Evolutionary conservation across 2,888 invertebrate species (phyloP), one percentile per base, ranked within the genome.

Genomic region (Troides helena): DNA sequence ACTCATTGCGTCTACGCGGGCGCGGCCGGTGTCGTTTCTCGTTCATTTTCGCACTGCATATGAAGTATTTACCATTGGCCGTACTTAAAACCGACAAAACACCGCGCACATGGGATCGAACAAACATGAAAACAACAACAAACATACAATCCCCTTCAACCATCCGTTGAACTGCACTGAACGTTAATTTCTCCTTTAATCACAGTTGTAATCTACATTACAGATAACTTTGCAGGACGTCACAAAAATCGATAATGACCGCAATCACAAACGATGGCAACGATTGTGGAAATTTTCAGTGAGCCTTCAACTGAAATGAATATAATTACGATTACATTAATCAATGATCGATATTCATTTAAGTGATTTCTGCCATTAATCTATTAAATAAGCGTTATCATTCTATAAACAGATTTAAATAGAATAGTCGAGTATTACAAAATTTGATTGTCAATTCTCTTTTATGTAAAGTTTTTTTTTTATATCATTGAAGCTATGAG

Each of bases 1-100:
- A 79, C 71, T 88, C 90, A 82, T 90, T 88, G 69, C 88, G 87
- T 70, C 89, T 85, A 65, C 87, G 85, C 73, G 90, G 88, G 74
- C 89, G 85, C 75, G 87, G 84, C 77, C 89, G 84, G 71, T 79
- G 77, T 72, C 81, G 81, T 77, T 81, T 86, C 72, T 84, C 86
- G 77, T 82, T 88, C 90, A 92, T 91, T 74, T 73, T 84, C 80
- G 74, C 74, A 73, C 72, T 68, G 72, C 76, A 76, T 71, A 72
- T 71, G 73, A 73, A 68, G 62, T 62, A 63, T 67, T 65, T 63
- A 72, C 74, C 43, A 53, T 58, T 59, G 17, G 21, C 64, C 39
- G 58, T 21, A 64, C 64, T 6, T n/a, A 57, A n/a, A 62, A 21
- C 64, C 59, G 57, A 25, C n/a, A 63, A 30, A 53, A 59, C 60